These are phyloP conservation scores for Chaetura pelagica DNA, from an alignment of 2,113 vertebrate genomes.

Conservation along the genomic window DNA sequence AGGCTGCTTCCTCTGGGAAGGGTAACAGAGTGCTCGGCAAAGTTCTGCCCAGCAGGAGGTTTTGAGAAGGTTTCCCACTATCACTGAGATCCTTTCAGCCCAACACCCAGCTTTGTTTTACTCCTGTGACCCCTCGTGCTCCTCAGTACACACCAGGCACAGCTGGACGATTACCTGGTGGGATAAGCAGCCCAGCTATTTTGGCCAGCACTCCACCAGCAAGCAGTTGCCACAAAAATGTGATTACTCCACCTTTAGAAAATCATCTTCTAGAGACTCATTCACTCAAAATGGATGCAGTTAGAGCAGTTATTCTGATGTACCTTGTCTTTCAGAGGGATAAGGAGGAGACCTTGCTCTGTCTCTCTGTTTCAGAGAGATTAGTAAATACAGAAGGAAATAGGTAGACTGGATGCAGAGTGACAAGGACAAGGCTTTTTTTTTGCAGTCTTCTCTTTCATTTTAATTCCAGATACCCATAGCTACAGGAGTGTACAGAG, in stretches of 20 bases:
- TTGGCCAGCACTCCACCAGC: accelerated
- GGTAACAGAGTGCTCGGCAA: accelerated
- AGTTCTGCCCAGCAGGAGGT: background rate
- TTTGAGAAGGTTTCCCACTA: slow-evolving; percentile 11
- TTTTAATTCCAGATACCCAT: background rate
- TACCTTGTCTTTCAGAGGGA: background rate
- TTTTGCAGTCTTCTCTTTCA: background rate
- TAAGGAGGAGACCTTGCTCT: background rate
- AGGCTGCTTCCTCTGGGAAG: slow-evolving; percentile 43
- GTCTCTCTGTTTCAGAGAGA: background rate
- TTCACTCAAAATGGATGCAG: background rate
- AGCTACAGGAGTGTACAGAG: background rate
- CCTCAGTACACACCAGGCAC: accelerated
- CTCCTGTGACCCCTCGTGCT: accelerated
- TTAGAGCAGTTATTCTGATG: background rate
- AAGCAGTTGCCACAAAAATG: background rate
- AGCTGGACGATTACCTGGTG: accelerated
- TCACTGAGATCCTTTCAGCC: background rate
- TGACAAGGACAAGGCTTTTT: background rate
- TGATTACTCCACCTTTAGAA: background rate
- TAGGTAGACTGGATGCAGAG: background rate
- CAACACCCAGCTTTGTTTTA: background rate
- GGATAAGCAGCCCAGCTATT: accelerated
- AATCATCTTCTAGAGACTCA: background rate
- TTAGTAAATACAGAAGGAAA: background rate